A percentile compares a stretch with the other conserved stretches of the same genome.
Conservation (phyloP, 2,797 vertebrate genomes). For the Cossypha dichroa region DNA sequence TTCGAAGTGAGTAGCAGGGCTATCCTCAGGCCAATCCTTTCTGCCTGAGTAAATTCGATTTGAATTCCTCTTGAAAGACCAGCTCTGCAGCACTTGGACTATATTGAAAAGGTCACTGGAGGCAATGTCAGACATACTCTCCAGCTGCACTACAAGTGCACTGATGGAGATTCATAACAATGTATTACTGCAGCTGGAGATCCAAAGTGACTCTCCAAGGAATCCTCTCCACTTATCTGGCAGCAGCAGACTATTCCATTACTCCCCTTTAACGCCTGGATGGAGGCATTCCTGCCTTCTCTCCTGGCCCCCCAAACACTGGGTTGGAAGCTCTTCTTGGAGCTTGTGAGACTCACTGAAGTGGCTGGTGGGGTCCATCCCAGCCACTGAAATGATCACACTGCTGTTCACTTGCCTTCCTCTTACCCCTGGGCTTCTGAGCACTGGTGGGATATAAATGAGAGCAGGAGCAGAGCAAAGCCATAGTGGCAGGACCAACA, state of each 20-base stretch:
- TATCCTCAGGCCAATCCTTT: constrained; percentile 64
- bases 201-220: not conserved
- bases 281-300: not conserved
- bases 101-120: constrained; percentile 76
- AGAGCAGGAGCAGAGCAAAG: not conserved
- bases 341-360: not conserved
- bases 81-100: constrained; percentile 59
- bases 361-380: not conserved
- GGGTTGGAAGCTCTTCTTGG: constrained; percentile 20
- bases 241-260: not conserved
- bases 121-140: constrained; percentile 74
- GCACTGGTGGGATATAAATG: not conserved
- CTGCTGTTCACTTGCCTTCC: not conserved
- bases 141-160: constrained; percentile 57
- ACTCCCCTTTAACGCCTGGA: not conserved
- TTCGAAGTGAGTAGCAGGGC: constrained; percentile 31
- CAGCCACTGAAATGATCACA: not conserved
- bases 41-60: constrained; percentile 71
- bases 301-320: not conserved
- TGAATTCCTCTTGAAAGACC: constrained; percentile 74
- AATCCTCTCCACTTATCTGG: not conserved
- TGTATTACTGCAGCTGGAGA: constrained; percentile 32
- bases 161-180: constrained; percentile 56
- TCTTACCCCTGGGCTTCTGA: not conserved
- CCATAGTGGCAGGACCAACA: not conserved